These are phyloP conservation scores for Dolichomitus sp. DNA, from an alignment of 2,888 invertebrate species.

Conservation along the genomic window DNA sequence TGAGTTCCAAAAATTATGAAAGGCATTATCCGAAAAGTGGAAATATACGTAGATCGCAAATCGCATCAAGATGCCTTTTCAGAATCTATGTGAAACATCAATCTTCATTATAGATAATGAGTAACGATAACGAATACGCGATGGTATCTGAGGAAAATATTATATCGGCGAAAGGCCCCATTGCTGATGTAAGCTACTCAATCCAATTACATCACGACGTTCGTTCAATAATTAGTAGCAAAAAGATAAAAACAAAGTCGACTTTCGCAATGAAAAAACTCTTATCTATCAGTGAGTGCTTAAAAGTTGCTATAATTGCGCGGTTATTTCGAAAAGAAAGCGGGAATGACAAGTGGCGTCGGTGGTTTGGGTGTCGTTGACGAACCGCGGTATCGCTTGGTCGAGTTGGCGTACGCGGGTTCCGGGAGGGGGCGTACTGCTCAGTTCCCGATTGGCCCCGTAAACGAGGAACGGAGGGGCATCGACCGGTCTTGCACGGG, in stretches of 20 bases:
- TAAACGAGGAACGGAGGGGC: slow-evolving; percentile 77
- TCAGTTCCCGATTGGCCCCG: slow-evolving; percentile 75
- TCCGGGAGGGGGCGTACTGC: slow-evolving; percentile 42
- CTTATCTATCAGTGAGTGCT: not conserved
- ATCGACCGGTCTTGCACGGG: slow-evolving; percentile 83
- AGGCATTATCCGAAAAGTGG: not conserved
- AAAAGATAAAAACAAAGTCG: not conserved
- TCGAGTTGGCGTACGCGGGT: slow-evolving; percentile 9
- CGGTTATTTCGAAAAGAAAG: slow-evolving; percentile 47
- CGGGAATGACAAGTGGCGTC: slow-evolving; percentile 41
- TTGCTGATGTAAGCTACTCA: not conserved
- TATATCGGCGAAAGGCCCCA: not conserved
- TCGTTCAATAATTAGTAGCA: not conserved
- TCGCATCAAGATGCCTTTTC: not conserved
- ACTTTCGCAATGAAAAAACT: not conserved
- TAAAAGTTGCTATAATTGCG: not conserved
- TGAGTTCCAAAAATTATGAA: not conserved
- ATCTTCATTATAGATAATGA: not conserved
- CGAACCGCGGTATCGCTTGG: slow-evolving; percentile 18
- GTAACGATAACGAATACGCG: not conserved
- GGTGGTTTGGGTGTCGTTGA: slow-evolving; percentile 22
- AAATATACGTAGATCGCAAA: not conserved
- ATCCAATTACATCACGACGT: not conserved
- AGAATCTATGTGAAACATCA: no score
- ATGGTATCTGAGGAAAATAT: not conserved